phyloP scores from a whole-genome alignment of 2,888 invertebrate genomes.

The Cheilosia scutellata region DNA sequence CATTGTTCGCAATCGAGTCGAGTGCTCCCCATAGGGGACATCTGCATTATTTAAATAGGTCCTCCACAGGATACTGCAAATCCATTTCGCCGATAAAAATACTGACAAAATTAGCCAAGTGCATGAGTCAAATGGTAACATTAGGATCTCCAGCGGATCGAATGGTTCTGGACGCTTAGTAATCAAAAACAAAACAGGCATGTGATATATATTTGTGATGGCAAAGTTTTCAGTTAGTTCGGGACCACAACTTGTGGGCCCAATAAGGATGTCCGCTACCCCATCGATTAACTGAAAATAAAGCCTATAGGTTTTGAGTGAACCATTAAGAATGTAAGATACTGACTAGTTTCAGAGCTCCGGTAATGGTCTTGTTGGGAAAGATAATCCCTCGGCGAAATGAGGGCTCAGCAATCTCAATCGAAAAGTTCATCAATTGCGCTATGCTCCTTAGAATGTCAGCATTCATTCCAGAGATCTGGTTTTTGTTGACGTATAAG shows the following conservation, averaged over 20 bases:
- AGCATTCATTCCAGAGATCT: background rate
- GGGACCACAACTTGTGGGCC: fast-evolving
- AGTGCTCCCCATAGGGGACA: background rate
- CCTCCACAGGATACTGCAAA: background rate
- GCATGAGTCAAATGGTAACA: background rate
- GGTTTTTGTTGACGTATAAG: background rate
- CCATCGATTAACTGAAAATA: too few relatives aligned
- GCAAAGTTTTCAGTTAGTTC: too few relatives aligned
- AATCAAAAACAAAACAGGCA: background rate
- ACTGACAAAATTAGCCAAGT: background rate
- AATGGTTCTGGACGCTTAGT: background rate
- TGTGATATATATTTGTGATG: too few relatives aligned
- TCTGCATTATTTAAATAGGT: background rate
- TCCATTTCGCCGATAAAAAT: background rate
- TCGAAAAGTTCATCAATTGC: background rate
- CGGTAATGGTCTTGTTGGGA: too few relatives aligned
- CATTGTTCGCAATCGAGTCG: background rate
- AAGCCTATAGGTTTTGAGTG: too few relatives aligned
- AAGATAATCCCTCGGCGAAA: fast-evolving
- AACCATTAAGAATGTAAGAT: too few relatives aligned
- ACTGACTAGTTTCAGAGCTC: too few relatives aligned
- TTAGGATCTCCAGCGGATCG: background rate
- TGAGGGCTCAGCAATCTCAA: background rate
- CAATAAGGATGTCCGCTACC: too few relatives aligned
- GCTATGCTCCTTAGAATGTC: background rate